A percentile compares a stretch with the other conserved stretches of the same genome.
Conservation (phyloP, 2,888 invertebrate genomes). For the Hirudinaria manillensis region DNA sequence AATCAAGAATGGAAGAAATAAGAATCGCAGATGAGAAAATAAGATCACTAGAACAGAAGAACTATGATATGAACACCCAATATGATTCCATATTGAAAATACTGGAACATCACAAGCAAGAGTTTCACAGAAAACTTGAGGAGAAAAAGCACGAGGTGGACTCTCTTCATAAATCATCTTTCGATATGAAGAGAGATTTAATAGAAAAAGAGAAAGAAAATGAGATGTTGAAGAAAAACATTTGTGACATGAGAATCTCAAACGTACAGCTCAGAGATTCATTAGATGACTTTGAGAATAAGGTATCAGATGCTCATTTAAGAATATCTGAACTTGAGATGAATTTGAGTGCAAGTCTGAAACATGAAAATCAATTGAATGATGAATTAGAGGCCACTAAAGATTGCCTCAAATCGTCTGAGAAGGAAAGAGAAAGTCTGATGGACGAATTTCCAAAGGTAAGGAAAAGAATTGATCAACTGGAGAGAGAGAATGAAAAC, state of each 20-base stretch:
- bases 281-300: background rate
- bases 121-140: background rate
- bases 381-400: background rate
- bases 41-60: background rate
- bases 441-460: background rate
- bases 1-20: background rate
- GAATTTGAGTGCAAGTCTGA: background rate
- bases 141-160: background rate
- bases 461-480: background rate
- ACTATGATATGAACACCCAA: background rate
- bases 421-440: background rate
- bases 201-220: slow-evolving; percentile 9
- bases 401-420: background rate
- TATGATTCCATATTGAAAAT: slow-evolving; percentile 3
- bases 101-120: slow-evolving; percentile 13
- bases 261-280: slow-evolving; percentile 1
- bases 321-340: background rate
- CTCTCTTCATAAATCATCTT: slow-evolving; percentile 9
- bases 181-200: background rate
- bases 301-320: background rate
- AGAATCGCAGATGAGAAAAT: background rate
- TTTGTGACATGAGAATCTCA: background rate
- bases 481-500: background rate
- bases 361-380: background rate
- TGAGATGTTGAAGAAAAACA: background rate